These are phyloP conservation scores for Grapholita molesta DNA, from an alignment of 1,140 invertebrate genomes.

Conservation along the genomic window DNA sequence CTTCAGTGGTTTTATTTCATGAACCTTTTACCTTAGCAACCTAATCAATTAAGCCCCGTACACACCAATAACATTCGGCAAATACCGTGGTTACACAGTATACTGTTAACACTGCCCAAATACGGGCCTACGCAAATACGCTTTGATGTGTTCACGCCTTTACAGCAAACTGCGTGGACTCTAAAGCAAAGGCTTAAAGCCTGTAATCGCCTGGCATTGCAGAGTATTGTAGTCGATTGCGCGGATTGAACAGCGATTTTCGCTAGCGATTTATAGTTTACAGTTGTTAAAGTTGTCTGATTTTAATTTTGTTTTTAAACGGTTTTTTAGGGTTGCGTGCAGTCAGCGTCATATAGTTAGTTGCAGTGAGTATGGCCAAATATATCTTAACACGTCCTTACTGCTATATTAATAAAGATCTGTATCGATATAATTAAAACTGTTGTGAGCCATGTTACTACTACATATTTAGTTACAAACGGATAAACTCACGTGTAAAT, in stretches of 20 bases:
- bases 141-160: background rate
- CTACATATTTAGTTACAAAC: too few species aligned
- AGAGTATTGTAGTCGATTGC: background rate
- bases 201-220: background rate
- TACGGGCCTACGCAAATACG: background rate
- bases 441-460: too few species aligned
- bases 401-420: too few species aligned
- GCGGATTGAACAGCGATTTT: background rate
- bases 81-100: background rate
- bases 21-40: background rate
- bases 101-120: background rate
- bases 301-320: background rate
- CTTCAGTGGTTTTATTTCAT: too few species aligned
- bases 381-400: too few species aligned
- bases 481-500: too few species aligned
- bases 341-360: too few species aligned
- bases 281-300: background rate
- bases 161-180: background rate
- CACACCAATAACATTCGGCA: background rate
- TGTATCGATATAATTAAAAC: too few species aligned
- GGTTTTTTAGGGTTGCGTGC: too few species aligned
- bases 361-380: too few species aligned
- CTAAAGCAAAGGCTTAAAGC: background rate
- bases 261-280: background rate
- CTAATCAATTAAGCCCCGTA: background rate